Evolutionary conservation across 2,113 vertebrate species (phyloP).

Genomic region (Carollia perspicillata): DNA sequence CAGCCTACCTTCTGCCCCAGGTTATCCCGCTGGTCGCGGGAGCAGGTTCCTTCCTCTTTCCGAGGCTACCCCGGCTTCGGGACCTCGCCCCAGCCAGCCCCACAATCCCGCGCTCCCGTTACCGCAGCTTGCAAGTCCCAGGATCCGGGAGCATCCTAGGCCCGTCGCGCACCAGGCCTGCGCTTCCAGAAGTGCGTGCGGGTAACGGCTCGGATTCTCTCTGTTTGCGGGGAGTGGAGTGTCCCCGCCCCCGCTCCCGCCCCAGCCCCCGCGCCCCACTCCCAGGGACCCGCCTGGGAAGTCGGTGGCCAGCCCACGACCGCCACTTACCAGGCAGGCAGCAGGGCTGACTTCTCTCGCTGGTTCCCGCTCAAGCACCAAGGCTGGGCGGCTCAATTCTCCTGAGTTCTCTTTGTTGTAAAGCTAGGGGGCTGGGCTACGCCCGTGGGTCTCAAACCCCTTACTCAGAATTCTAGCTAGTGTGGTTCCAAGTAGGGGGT

Average conservation of each 20-base stretch:
- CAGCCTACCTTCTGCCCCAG: not conserved
- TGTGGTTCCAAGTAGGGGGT: not conserved
- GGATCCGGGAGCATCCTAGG: not conserved
- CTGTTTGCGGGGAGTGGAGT: accelerated
- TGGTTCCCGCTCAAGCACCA: not conserved
- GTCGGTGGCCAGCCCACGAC: not conserved
- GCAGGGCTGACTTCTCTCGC: not conserved
- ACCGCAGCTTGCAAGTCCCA: not conserved
- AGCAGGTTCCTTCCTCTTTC: not conserved
- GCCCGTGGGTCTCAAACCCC: not conserved
- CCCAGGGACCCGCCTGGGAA: not conserved
- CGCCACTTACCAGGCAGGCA: not conserved
- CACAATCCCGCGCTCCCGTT: not conserved
- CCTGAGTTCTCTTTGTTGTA: not conserved
- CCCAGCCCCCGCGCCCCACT: not conserved
- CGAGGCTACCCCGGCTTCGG: not conserved
- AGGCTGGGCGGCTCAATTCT: not conserved
- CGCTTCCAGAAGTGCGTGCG: not conserved
- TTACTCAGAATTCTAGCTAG: not conserved
- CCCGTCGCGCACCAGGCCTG: accelerated
- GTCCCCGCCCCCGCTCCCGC: not conserved
- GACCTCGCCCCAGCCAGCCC: not conserved
- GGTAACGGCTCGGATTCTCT: not conserved
- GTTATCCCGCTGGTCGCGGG: accelerated
- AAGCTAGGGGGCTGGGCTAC: not conserved